These are phyloP conservation scores for Chymomyza costata DNA, from an alignment of 1,140 invertebrate species.

Conservation along the genomic window DNA sequence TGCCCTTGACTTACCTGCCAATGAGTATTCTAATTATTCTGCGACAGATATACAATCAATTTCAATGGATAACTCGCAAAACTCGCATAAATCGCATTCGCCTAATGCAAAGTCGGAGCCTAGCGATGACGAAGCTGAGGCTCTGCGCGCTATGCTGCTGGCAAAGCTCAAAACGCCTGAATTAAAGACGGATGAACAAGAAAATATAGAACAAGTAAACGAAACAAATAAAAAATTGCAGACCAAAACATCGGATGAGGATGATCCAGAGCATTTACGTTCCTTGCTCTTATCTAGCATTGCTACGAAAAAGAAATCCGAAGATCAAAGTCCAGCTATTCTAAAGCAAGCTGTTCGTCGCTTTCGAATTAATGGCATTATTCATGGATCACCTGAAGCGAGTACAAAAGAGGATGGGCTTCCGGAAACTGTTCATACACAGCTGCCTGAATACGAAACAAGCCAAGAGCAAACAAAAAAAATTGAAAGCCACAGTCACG, in stretches of 20 bases:
- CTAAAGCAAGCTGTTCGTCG: constrained; percentile 62
- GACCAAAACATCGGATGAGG: constrained; percentile 19
- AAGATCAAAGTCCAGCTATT: constrained; percentile 32
- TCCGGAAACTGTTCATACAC: background rate
- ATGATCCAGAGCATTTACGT: constrained; percentile 54
- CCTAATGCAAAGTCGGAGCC: constrained; percentile 21
- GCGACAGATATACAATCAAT: constrained; percentile 48
- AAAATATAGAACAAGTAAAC: background rate
- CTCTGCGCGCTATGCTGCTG: constrained; percentile 56
- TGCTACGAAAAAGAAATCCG: constrained; percentile 31
- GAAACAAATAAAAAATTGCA: no score
- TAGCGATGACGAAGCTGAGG: constrained; percentile 62
- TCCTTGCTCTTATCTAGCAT: constrained; percentile 43
- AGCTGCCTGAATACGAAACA: background rate
- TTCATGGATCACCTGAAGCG: no score
- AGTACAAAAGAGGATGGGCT: background rate
- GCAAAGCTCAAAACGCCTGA: no score
- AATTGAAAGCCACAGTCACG: no score
- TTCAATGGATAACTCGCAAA: constrained; percentile 55
- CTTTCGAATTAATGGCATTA: constrained; percentile 25
- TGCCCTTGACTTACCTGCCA: constrained; percentile 38
- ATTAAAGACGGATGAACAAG: background rate
- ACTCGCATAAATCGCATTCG: constrained; percentile 16
- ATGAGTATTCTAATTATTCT: constrained; percentile 31
- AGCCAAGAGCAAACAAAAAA: no score